These are phyloP conservation scores for Lepidurus couesii DNA, from an alignment of 1,140 invertebrate species.

Conservation along the genomic window DNA sequence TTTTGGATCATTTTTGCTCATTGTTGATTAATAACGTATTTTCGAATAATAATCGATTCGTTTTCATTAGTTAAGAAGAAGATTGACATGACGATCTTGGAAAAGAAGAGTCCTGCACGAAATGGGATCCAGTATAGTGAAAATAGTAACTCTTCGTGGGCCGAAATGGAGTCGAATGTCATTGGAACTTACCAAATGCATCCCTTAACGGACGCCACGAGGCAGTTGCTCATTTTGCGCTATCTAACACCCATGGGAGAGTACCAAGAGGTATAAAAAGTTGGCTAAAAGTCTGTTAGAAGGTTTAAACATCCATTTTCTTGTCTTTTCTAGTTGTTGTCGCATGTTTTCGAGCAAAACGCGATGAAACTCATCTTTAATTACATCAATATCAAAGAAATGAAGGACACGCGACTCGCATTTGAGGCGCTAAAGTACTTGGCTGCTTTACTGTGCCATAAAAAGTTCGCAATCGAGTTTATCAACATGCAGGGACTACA, in stretches of 20 bases:
- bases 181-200: slow-evolving; percentile 76
- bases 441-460: slow-evolving; percentile 87
- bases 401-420: slow-evolving; percentile 79
- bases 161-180: slow-evolving; percentile 77
- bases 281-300: too few species aligned
- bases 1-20: too few species aligned
- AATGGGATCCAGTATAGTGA: slow-evolving; percentile 22
- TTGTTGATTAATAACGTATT: too few species aligned
- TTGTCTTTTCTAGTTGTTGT: slow-evolving; percentile 54
- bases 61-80: neutral
- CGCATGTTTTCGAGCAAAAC: slow-evolving; percentile 85
- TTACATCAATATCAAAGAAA: slow-evolving; percentile 83
- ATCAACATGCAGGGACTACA: slow-evolving; percentile 76
- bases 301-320: slow-evolving; percentile 45
- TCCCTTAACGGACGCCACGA: slow-evolving; percentile 76
- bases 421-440: slow-evolving; percentile 94
- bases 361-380: slow-evolving; percentile 80
- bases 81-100: neutral
- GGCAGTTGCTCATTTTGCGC: slow-evolving; percentile 83
- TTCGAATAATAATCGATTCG: neutral
- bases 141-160: slow-evolving; percentile 73
- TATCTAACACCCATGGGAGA: slow-evolving; percentile 92
- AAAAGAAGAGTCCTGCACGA: neutral
- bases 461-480: slow-evolving; percentile 95
- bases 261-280: slow-evolving; percentile 76